Base-by-base conservation (phyloP, 2,888 invertebrate species). In the Cantharis lateralis region DNA sequence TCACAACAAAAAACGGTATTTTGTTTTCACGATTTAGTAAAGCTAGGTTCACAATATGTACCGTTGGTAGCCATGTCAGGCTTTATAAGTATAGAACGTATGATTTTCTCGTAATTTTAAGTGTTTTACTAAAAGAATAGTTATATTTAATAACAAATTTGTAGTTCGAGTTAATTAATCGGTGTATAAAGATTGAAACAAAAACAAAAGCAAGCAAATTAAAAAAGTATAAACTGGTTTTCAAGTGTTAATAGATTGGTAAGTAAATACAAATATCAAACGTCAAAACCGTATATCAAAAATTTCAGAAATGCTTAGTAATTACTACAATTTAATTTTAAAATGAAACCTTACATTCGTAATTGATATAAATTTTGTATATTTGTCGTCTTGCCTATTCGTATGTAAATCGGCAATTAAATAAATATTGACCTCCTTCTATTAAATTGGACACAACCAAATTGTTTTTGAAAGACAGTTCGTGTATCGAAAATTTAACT, bases 31-130 rank as follows among this genome's bases (percentile, higher is more conserved):
- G 48, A 48, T 48, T 48, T 48, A 48, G 3, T 66, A 73, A 73
- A 73, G 73, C 15, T 26, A 20, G 26, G 73, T 73, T 73, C 73
- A 73, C 73, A 24, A 32, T 11, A 63, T 66, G 64, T 66, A 66
- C 64, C 64, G 68, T 76, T 76, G 74, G 71, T 71, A 73, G 70
- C 77, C 73, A 74, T 77, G 73, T 71, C 28, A 63, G 73, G 61
- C 77, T 70, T 66, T 66, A 66, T 24, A 66, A 66, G 64, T 66
- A 66, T 11, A 66, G 64, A 66, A n/a, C 48, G 48, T 48, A 48
- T 48, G 48, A 48, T 48, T 48, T 48, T 48, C n/a, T n/a, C 48
- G n/a, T 48, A 48, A 48, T 48, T 48, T 48, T 48, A 48, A 48
- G 48, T 48, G 48, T 48, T 48, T 66, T 66, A 66, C 24, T n/a